phyloP scores from a whole-genome alignment of 2,888 invertebrate species.

The Xylota segnis region DNA sequence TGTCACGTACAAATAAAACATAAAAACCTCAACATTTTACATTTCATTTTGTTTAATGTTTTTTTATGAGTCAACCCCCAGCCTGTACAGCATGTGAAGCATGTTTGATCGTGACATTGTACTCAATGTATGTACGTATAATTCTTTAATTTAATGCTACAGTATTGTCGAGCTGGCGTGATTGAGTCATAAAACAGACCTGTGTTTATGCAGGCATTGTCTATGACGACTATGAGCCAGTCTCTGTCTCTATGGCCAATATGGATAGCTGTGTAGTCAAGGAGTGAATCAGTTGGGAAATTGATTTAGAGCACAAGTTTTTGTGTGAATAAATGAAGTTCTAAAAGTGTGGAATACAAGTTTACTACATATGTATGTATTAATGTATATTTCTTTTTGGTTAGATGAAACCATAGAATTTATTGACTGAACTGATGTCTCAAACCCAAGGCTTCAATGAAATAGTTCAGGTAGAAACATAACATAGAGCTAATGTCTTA shows the following conservation, averaged over 20 bases:
- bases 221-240: too few species aligned
- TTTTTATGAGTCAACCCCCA: slow-evolving; percentile 54
- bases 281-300: neutral
- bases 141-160: slow-evolving; percentile 14
- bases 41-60: slow-evolving; percentile 35
- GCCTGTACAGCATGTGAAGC: slow-evolving; percentile 20
- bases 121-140: slow-evolving; percentile 1
- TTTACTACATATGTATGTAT: neutral
- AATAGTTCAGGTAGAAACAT: too few species aligned
- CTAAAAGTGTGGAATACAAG: neutral
- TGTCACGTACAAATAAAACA: slow-evolving; percentile 48
- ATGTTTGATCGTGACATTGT: slow-evolving; percentile 48
- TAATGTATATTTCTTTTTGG: neutral
- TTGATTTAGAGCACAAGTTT: neutral
- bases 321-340: neutral
- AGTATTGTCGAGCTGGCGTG: slow-evolving; percentile 9
- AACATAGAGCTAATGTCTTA: too few species aligned
- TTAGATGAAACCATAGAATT: too few species aligned
- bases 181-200: slow-evolving; percentile 44
- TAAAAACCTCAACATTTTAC: slow-evolving; percentile 26
- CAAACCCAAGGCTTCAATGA: too few species aligned
- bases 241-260: slow-evolving; percentile 2
- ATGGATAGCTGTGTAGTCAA: neutral
- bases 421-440: too few species aligned
- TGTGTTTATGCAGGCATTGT: neutral